Base-by-base conservation (phyloP, 2,797 vertebrate genomes). In the Tapera naevia region DNA sequence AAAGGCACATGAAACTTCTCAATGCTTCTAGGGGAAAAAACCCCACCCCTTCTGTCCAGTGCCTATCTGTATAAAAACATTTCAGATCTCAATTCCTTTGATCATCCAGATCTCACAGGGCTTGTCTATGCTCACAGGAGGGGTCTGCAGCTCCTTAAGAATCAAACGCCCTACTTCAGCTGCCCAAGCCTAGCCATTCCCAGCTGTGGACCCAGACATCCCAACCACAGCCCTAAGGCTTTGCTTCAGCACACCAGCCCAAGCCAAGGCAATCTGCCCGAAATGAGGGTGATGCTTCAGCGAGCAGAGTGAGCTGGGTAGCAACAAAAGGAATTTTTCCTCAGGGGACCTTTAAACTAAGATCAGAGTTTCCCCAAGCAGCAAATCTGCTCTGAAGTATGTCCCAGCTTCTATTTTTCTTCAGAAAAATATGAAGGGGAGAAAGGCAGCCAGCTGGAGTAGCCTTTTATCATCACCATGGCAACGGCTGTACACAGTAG, bases 191-290 rank as follows among this genome's bases (percentile, higher is more conserved):
- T 37, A 24, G 9, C n/a, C 13, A 4, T 46, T 35, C 43, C 80
- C 61, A 5, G 14, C 35, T 41, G 39, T 41, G 39, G 10, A 41
- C 39, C 39, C 39, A 41, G n/a, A n/a, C n/a, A n/a, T n/a, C n/a
- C n/a, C n/a, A n/a, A n/a, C n/a, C 3, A 0, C 1, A 66, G 54
- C 33, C 80, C 65, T 7, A 5, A 3, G 1, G 70, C 48, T 61
- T 32, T 43, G 33, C 45, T 33, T 48, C 0, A 0, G 27, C 50
- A 35, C 0, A 0, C 28, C 62, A 39, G 70, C 51, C 35, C 0
- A 1, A 65, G 58, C 27, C 39, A 23, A 19, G 27, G 0, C 5
- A 19, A 19, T 4, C 14, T 13, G 23, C 7, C 67, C 74, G 57
- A 48, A 57, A 57, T 6, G 0, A 1, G 32, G 72, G 51, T 6